Evolutionary conservation across 92 coral and sea anemone genomes (phyloP).

Genomic region (Parazoanthus atlanticus): DNA sequence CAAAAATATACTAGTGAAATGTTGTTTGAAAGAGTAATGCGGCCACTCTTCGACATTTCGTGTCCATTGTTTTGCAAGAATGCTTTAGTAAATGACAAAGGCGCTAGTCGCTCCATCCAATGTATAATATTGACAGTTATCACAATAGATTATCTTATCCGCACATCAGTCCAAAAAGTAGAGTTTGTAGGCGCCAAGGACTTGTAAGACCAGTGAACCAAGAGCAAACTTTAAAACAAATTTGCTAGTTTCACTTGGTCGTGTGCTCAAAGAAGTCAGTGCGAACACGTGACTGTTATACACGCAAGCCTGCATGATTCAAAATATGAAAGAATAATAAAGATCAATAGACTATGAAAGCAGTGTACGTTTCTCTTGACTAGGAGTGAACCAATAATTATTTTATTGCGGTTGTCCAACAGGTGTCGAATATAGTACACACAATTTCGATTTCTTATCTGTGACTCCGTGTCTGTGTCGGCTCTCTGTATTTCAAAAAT

Average conservation of each 20-base stretch:
- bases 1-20: neutral
- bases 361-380: neutral
- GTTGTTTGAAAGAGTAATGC: neutral
- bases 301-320: neutral
- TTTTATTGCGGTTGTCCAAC: conserved; percentile 6
- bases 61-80: neutral
- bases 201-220: conserved; percentile 17
- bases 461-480: conserved; percentile 4
- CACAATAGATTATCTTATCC: conserved; percentile 36
- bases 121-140: conserved; percentile 10
- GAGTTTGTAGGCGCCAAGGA: conserved; percentile 36
- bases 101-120: neutral
- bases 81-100: neutral
- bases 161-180: neutral
- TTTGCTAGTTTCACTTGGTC: neutral
- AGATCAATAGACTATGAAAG: neutral
- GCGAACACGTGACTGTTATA: neutral
- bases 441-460: neutral
- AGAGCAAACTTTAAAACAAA: neutral
- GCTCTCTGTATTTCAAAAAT: conserved; percentile 17
- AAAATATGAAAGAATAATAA: neutral
- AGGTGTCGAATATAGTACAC: conserved; percentile 16
- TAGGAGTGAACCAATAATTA: neutral
- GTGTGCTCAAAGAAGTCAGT: neutral
- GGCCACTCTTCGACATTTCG: neutral